Base-by-base conservation (phyloP, 1,140 invertebrate species). In the Aphelinus certus region DNA sequence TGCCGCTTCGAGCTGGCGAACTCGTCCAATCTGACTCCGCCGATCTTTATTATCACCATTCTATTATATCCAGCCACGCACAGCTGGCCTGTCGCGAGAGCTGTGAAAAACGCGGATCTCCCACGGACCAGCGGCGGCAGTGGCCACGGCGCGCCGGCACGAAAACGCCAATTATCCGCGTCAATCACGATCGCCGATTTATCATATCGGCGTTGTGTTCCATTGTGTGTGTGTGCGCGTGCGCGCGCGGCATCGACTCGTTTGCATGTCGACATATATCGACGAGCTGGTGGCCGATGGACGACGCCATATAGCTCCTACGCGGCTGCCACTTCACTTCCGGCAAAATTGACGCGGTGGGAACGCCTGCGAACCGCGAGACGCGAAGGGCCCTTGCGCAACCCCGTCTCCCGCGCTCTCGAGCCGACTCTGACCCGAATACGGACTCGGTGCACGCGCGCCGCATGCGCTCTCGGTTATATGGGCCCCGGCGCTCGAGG, bases 301-400 rank as follows among this genome's bases (percentile, higher is more conserved):
- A 63, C 6, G 57, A 60, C 57, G 26, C 7, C 3, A 46, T 45
- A 47, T 3, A 7, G 46, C 58, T 42, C 58, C 58, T n/a, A 45
- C 58, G 58, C 26, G 58, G 3, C 26, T 26, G 58, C 26, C 26
- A 26, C 26, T 26, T 26, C 26, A 84, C 82, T 85, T 85, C 84
- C 84, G 84, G 84, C 79, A 81, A 76, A 78, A 62, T 2, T 43
- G 47, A 48, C 63, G 62, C 69, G 72, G 69, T 78, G 76, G 75
- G 72, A 77, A 73, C 74, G 53, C 64, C 69, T 69, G 62, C 48
- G 60, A 57, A 73, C 48, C 55, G 48, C 46, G 57, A 56, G 57
- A 43, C 45, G 61, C 43, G 61, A 7, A 3, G 3, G 3, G 3
- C 7, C 7, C 69, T 55, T 71, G 60, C 49, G 58, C 49, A 71